Evolutionary conservation across 64 coral and sea anemone species (phyloP).

Genomic region (Platygyra sinensis): DNA sequence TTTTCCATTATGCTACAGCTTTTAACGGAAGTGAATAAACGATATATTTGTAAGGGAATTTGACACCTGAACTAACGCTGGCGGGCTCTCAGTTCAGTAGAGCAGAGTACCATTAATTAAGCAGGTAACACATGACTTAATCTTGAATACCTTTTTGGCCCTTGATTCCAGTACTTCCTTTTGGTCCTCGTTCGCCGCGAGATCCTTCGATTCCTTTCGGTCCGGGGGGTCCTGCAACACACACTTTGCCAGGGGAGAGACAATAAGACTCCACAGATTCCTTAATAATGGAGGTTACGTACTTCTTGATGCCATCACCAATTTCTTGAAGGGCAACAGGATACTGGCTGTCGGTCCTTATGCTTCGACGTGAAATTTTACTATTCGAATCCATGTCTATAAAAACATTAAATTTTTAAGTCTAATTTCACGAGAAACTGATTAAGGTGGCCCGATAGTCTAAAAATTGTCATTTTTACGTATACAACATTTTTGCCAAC

Average conservation of each 20-base stretch:
- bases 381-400: too few relatives aligned
- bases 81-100: neutral
- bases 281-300: neutral
- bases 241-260: too few relatives aligned
- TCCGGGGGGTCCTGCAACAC: neutral
- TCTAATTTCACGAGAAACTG: too few relatives aligned
- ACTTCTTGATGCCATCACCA: neutral
- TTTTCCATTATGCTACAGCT: too few relatives aligned
- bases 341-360: neutral
- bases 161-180: neutral
- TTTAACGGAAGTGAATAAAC: too few relatives aligned
- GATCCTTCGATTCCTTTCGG: slow-evolving; percentile 21
- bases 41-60: too few relatives aligned
- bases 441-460: too few relatives aligned
- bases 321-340: neutral
- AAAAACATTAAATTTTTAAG: too few relatives aligned
- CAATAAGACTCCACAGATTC: neutral
- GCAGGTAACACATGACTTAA: neutral
- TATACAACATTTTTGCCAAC: too few relatives aligned
- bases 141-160: slow-evolving; percentile 1
- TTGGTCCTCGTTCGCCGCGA: neutral
- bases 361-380: neutral
- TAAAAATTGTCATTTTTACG: too few relatives aligned
- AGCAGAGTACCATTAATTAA: neutral
- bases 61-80: too few relatives aligned